Base-by-base conservation (phyloP, 2,888 invertebrate genomes). In the Harmothoe impar region DNA sequence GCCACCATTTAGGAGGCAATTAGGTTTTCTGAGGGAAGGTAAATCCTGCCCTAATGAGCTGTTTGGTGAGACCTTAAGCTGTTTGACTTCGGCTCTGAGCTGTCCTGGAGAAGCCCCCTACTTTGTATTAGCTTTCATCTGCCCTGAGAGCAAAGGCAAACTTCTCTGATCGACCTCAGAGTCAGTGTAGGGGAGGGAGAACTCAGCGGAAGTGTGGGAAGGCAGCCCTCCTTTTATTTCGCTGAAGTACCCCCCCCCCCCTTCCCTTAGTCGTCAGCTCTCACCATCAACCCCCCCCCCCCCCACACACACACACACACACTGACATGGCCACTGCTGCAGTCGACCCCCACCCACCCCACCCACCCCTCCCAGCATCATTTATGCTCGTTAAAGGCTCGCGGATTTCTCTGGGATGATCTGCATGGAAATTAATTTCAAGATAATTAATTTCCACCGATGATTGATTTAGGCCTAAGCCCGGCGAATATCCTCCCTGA, bases 341-440 rank as follows among this genome's bases (percentile, higher is more conserved):
- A 31, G 25, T 25, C 31, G 29, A 23, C 20, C 77, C 77, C n/a
- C n/a, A 25, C 77, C 77, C 29, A 5, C 77, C 77, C 77, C 77
- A 7, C 12, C 25, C 77, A n/a, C n/a, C 77, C 77, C 29, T 29
- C 5, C 81, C 43, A 43, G 81, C 33, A 33, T 81, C 81, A 35
- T 81, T 81, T 81, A 81, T 43, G 81, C 35, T 81, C 81, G 81
- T 81, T 81, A 81, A 25, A 33, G 81, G 81, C 31, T 81, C 33
- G 35, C 10, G 43, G 81, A 81, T 81, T 81, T 81, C 81, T 20
- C 35, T 15, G 25, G 81, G 81, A 81, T 81, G 81, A 81, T 81
- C 81, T 35, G 81, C 81, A 33, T 81, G 81, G 81, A 43, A 81
- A 81, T 81, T 81, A 81, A 81, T 81, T 81, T 81, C 43, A n/a